These are phyloP conservation scores for Siniperca scherzeri DNA, from an alignment of 2,797 vertebrate species.

Conservation along the genomic window DNA sequence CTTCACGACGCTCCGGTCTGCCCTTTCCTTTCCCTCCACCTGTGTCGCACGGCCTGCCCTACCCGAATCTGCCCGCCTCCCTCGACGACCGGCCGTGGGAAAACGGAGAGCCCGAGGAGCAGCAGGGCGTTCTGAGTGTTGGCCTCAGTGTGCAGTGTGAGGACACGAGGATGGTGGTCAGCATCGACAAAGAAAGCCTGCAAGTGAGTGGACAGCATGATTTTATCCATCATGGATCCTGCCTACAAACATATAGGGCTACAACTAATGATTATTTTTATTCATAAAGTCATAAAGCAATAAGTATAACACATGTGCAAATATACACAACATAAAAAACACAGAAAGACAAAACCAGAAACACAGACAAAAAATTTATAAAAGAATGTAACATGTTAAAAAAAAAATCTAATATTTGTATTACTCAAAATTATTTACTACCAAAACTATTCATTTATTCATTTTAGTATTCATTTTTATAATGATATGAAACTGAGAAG, in stretches of 20 bases:
- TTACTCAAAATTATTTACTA: background rate
- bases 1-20: conserved; percentile 71
- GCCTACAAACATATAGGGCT: background rate
- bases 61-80: conserved; percentile 33
- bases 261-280: background rate
- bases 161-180: conserved; percentile 90
- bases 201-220: conserved; percentile 84
- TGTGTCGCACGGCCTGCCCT: conserved; percentile 58
- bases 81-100: conserved; percentile 61
- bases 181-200: conserved; percentile 91
- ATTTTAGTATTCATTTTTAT: background rate
- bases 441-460: background rate
- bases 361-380: background rate
- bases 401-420: background rate
- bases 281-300: background rate
- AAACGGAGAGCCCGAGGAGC: conserved; percentile 85
- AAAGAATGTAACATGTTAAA: background rate
- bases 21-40: conserved; percentile 81
- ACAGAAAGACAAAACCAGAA: background rate
- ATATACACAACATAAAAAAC: background rate
- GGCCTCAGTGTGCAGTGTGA: conserved; percentile 90
- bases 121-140: conserved; percentile 82
- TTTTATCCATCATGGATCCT: background rate
- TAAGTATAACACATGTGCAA: background rate
- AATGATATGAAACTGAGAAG: background rate